Conservation (phyloP, 2,797 vertebrate genomes). For the Pteronotus mesoamericanus region DNA sequence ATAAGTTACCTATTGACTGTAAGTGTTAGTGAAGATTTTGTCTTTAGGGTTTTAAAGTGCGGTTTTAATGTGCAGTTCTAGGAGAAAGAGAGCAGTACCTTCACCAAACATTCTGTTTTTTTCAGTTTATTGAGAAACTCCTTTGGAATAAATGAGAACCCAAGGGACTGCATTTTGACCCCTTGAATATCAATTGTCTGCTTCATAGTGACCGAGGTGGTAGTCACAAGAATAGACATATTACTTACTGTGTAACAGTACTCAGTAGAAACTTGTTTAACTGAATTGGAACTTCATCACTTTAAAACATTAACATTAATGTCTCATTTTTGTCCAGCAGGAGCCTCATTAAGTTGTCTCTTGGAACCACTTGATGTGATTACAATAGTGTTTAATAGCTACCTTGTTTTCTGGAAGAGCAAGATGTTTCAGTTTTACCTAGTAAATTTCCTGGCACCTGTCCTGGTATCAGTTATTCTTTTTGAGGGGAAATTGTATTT, state of each 20-base stretch:
- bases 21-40: not conserved
- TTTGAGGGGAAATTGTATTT: not conserved
- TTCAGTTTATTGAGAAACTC: not conserved
- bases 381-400: not conserved
- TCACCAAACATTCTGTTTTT: not conserved
- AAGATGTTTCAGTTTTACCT: not conserved
- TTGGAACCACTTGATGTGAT: not conserved
- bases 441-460: not conserved
- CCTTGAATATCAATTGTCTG: not conserved
- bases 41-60: slow-evolving; percentile 34
- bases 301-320: not conserved
- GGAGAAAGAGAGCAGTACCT: not conserved
- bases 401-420: not conserved
- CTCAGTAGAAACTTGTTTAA: not conserved
- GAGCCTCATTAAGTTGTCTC: not conserved
- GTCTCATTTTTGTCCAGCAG: not conserved
- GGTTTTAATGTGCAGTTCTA: not conserved
- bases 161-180: not conserved
- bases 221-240: not conserved
- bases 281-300: not conserved
- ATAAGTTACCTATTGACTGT: slow-evolving; percentile 31
- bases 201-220: not conserved
- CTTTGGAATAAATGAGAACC: not conserved
- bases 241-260: not conserved
- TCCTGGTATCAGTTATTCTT: not conserved